Base-by-base conservation (phyloP, 1,140 invertebrate species). In the Mylabris phalerata region DNA sequence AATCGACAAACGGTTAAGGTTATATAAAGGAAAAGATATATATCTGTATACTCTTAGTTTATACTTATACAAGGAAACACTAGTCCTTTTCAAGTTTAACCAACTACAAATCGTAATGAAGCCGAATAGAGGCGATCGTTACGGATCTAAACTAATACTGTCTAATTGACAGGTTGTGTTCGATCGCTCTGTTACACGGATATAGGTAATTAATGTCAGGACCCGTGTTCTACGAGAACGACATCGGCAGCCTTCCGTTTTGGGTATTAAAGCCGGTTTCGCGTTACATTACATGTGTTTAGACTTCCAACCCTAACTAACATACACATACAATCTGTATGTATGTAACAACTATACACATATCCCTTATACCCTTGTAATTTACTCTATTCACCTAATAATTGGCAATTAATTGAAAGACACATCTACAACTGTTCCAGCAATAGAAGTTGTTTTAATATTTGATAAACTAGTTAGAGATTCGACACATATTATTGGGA, bases 171-270 rank as follows among this genome's bases (percentile, higher is more conserved):
- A 73, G 71, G 69, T 73, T 72, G 69, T 73, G 71, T 71, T 71
- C 67, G 69, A 72, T 70, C 68, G 70, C 59, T 62, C 65, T 59
- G 68, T 63, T 71, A 72, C 70, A 72, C 69, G 71, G 71, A 73
- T 73, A 73, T 73, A 72, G 71, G 71, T 73, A 72, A 73, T 73
- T 72, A 73, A 73, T 70, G 71, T 73, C 71, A 72, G 68, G 67
- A 71, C 65, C 69, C 69, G 70, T 71, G 71, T 71, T 32, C 32
- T 71, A 64, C 52, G 61, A 40, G 42, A 62, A 42, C 57, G 67
- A 65, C 60, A 62, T 58, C 55, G 32, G 32, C 45, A 47, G 44
- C 50, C 47, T 48, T 40, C 51, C 56, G 10, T 55, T 50, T 60
- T 54, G 44, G 50, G 63, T 57, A 57, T 67, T 62, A 62, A 57